Percentiles rank a stretch among this genome's conserved stretches.
Conservation (phyloP, 2,113 vertebrate species). For the Brienomyrus longianalis region DNA sequence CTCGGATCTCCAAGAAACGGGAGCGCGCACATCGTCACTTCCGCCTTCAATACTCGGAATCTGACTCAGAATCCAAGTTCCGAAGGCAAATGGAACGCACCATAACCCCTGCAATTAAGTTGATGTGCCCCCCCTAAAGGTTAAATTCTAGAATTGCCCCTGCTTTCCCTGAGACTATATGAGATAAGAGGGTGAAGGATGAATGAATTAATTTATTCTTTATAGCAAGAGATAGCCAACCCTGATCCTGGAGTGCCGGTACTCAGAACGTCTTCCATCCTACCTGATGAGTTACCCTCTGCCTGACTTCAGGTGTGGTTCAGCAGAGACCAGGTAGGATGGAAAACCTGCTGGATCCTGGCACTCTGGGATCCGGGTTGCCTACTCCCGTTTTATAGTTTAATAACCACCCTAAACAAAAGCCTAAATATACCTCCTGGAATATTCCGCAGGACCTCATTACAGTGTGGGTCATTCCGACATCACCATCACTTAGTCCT, state of each 20-base stretch:
- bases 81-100: too few species aligned
- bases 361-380: neutral
- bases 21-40: too few species aligned
- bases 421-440: neutral
- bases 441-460: neutral
- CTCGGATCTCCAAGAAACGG: too few species aligned
- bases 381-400: neutral
- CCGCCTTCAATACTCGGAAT: too few species aligned
- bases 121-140: neutral
- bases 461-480: neutral
- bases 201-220: neutral
- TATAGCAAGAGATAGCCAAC: neutral
- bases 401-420: neutral
- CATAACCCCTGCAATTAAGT: neutral
- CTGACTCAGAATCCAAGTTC: too few species aligned
- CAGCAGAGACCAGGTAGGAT: neutral
- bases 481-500: neutral
- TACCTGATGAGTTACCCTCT: neutral
- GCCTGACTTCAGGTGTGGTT: neutral
- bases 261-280: neutral
- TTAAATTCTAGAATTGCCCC: neutral
- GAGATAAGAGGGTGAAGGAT: neutral
- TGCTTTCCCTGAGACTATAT: neutral
- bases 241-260: neutral
- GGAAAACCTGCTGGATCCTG: neutral